Base-by-base conservation (phyloP, 2,888 invertebrate species). In the Agriotes lineatus region DNA sequence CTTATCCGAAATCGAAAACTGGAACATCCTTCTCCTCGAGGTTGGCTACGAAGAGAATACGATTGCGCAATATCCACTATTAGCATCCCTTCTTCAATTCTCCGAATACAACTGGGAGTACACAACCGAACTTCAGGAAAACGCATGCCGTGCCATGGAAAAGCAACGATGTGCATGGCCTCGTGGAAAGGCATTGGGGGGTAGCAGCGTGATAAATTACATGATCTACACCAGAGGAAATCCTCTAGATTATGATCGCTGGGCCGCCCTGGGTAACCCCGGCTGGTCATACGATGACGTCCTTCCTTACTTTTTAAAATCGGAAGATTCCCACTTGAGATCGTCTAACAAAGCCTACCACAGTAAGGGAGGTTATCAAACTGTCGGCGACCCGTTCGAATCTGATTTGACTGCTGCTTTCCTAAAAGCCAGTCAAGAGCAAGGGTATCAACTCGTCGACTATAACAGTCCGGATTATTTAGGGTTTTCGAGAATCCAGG, bases 221-320 rank as follows among this genome's bases (percentile, higher is more conserved):
- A 90, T 90, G 90, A 88, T 92, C 69, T 87, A 87, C 73, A 80
- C 84, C 0, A 76, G 90, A 52, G 90, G 90, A 0, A 87, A 90
- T 78, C 88, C 87, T 0, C 83, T 85, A 6, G 93, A 95, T 78
- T 95, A 91, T 84, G 91, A 95, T 72, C 69, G 74, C 3, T 88
- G 87, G 87, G 85, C 82, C 5, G 75, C 76, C 0, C 74, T 80
- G 0, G 78, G 79, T 14, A 79, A 78, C 44, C 72, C 74, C 0
- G 89, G 89, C 1, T 90, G 90, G 90, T 77, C 80, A 2, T 85
- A 81, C 76, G 69, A 81, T 39, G 83, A 83, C 4, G 83, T 88
- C 0, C 77, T 88, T 3, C 87, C 82, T 0, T 84, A 83, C 69
- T 84, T 84, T 70, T 76, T 79, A 56, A 83, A 82, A 76, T 77